Conservation (phyloP, 2,797 vertebrate genomes). For the Rhinoraja longicauda region DNA sequence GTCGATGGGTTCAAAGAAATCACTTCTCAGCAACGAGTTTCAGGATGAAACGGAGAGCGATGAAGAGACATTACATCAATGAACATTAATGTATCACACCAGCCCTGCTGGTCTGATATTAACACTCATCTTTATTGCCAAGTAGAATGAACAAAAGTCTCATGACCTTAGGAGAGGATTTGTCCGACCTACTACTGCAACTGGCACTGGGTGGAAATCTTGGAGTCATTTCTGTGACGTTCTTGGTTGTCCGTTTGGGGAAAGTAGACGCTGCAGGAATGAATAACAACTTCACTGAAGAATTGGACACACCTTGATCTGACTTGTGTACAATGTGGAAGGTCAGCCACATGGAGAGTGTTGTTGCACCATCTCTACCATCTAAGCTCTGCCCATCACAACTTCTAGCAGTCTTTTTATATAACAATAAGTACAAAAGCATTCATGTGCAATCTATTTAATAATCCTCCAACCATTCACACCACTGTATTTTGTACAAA, state of each 20-base stretch:
- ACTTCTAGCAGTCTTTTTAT: background rate
- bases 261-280: background rate
- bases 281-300: conserved; percentile 9
- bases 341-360: background rate
- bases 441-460: background rate
- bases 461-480: background rate
- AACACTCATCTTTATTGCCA: conserved; percentile 30
- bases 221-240: conserved; percentile 13
- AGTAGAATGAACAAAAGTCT: conserved; percentile 1
- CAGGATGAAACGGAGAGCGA: conserved; percentile 97
- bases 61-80: conserved; percentile 91
- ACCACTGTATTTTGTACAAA: conserved; percentile 5
- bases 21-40: conserved; percentile 87
- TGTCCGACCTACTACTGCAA: conserved; percentile 10
- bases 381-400: conserved; percentile 9
- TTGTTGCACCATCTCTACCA: conserved; percentile 4
- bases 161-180: conserved; percentile 3
- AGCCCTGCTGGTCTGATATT: background rate
- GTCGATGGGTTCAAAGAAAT: conserved; percentile 92
- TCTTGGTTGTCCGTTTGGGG: background rate
- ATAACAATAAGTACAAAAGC: background rate
- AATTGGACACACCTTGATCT: background rate
- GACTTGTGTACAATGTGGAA: background rate
- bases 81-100: conserved; percentile 67
- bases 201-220: conserved; percentile 3